Evolutionary conservation across 2,888 invertebrate genomes (phyloP).

Genomic region (Cryptosula pallasiana): DNA sequence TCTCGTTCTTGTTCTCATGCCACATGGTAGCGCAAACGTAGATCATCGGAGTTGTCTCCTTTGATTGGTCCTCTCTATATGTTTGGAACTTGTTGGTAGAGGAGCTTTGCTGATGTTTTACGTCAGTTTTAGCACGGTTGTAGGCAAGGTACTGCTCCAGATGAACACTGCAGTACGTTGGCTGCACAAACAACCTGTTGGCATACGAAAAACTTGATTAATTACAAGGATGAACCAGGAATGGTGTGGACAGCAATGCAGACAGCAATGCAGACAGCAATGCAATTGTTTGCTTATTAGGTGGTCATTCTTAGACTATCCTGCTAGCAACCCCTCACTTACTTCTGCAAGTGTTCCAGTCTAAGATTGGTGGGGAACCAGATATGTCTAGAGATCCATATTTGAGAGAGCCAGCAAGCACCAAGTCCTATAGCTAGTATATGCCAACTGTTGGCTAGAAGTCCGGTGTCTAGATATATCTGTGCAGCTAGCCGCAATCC

Average conservation of each 20-base stretch:
- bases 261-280: too few relatives aligned
- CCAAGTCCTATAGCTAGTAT: conserved; percentile 18
- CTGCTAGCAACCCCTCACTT: too few relatives aligned
- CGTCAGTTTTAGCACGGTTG: conserved; percentile 80
- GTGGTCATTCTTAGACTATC: too few relatives aligned
- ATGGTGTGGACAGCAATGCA: too few relatives aligned
- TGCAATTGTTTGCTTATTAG: too few relatives aligned
- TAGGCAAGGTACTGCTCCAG: conserved; percentile 90
- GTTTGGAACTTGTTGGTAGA: not conserved
- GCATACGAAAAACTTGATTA: too few relatives aligned
- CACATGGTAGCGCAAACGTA: conserved; percentile 29
- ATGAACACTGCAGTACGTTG: conserved; percentile 82
- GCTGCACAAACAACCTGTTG: conserved; percentile 70
- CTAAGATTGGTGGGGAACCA: conserved; percentile 98
- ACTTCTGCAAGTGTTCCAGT: conserved; percentile 88
- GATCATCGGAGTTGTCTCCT: conserved; percentile 28
- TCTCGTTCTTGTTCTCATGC: conserved; percentile 29
- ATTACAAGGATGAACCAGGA: too few relatives aligned
- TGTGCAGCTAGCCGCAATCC: not conserved
- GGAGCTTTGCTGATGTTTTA: conserved; percentile 43
- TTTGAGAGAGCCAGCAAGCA: conserved; percentile 82
- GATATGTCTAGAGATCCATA: conserved; percentile 93
- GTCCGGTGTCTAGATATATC: not conserved
- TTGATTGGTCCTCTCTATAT: not conserved
- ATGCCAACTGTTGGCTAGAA: not conserved